A percentile compares a stretch with the other conserved stretches of the same genome.
These are phyloP conservation scores for Larimichthys polyactis DNA, from an alignment of 2,113 vertebrate species.

Conservation along the genomic window DNA sequence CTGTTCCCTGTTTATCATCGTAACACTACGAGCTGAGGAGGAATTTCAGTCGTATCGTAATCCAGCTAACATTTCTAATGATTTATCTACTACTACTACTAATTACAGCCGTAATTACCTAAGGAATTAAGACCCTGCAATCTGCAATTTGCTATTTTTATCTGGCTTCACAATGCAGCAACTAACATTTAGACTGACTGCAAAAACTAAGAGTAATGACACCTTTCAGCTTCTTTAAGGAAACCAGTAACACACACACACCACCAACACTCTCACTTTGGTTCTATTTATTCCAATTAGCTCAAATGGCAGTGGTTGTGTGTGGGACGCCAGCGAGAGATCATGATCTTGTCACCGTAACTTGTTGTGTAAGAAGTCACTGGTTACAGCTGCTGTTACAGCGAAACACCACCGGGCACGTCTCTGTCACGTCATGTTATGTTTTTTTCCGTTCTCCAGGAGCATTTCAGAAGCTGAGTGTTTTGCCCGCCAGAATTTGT, in stretches of 20 bases:
- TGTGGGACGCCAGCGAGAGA: not conserved
- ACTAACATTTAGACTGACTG: not conserved
- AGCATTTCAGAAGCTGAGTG: no score
- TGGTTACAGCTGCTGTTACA: not conserved
- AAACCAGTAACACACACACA: not conserved
- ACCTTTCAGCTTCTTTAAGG: not conserved
- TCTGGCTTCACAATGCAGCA: not conserved
- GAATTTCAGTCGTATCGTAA: not conserved
- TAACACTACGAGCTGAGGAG: not conserved
- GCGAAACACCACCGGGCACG: no score
- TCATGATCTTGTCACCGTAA: not conserved
- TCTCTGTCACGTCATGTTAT: no score
- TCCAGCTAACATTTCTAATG: not conserved
- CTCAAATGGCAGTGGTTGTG: not conserved
- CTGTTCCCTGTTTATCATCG: not conserved
- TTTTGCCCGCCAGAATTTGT: no score
- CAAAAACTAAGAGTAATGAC: not conserved
- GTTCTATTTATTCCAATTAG: not conserved
- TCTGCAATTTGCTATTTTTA: slow-evolving; percentile 20
- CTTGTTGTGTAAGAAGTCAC: slow-evolving; percentile 1
- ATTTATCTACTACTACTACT: not conserved
- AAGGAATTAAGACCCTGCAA: slow-evolving; percentile 1
- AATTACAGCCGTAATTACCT: slow-evolving; percentile 14
- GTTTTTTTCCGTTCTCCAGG: no score
- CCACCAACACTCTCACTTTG: not conserved